Base-by-base conservation (phyloP, 2,888 invertebrate genomes). In the Dilophus febrilis region DNA sequence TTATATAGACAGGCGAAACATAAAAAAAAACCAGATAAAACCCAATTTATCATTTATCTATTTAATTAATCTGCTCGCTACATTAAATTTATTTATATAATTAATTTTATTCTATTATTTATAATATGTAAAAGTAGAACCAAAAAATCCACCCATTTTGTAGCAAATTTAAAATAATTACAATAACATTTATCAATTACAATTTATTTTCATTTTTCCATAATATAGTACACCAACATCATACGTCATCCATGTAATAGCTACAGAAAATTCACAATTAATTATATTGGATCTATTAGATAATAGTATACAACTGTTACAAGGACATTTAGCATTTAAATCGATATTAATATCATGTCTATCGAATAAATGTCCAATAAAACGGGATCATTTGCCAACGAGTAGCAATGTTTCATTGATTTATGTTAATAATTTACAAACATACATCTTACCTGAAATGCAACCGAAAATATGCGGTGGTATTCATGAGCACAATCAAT, bases 401-500 rank as follows among this genome's bases (percentile, higher is more conserved):
- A 36, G 29, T 13, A 42, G 45, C 35, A 39, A 42, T 37, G 35
- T 35, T 10, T 13, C 17, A 16, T 7, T 35, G 13, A 8, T 11
- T 35, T 35, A 35, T 19, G 35, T 22, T n/a, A 18, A 22, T 26
- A 28, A n/a, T 11, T 33, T 42, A 33, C 16, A 38, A 29, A 34
- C 37, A 13, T 41, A 44, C 28, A 41, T 49, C 32, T 39, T 44
- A 16, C 14, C 32, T 18, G 38, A 44, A 33, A 38, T 46, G 34
- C 44, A 40, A 19, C 71, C 72, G 4, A 58, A 59, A 3, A 62
- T 64, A 48, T 67, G 72, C 48, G 70, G 73, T 45, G 77, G 79
- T 51, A 62, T 67, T 47, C 69, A 68, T 50, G 65, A 66, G 49
- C 77, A 79, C 64, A 73, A 77, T 56, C 79, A 79, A 53, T 64